Percentiles rank a stretch among this genome's conserved stretches.
These are phyloP conservation scores for Syndactyla subalaris DNA, from an alignment of 2,797 vertebrate genomes.

Conservation along the genomic window DNA sequence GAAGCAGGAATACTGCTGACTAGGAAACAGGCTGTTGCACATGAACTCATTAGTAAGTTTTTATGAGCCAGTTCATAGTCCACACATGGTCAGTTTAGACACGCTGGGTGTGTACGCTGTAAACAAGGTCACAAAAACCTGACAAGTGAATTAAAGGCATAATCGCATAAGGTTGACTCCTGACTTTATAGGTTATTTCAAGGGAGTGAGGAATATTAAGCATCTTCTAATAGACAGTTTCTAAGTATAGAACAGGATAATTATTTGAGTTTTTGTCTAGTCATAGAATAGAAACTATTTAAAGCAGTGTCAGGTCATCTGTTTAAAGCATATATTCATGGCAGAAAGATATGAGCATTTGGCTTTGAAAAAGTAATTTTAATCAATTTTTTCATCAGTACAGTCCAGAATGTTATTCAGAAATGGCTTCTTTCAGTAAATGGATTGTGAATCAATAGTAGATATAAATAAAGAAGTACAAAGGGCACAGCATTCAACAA, in stretches of 20 bases:
- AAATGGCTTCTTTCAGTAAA: constrained; percentile 72
- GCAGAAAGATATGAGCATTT: constrained; percentile 18
- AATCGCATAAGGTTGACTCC: background rate
- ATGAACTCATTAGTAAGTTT: background rate
- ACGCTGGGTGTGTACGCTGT: background rate
- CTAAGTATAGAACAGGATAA: constrained; percentile 32
- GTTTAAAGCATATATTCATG: constrained; percentile 41
- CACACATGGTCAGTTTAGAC: background rate
- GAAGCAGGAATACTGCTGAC: background rate
- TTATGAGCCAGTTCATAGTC: constrained; percentile 26
- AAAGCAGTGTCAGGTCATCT: constrained; percentile 47
- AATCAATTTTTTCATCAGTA: constrained; percentile 54
- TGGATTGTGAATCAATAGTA: constrained; percentile 68
- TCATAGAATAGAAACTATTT: constrained; percentile 60
- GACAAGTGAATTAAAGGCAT: background rate
- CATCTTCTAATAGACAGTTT: constrained; percentile 12
- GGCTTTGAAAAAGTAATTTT: constrained; percentile 46
- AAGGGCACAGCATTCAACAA: constrained; percentile 49
- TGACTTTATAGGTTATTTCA: background rate
- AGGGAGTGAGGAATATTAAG: background rate
- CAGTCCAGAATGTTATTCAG: constrained; percentile 30
- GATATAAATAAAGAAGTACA: constrained; percentile 56
- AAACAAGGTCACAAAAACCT: background rate
- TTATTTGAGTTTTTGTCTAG: constrained; percentile 55
- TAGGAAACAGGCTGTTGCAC: background rate